Evolutionary conservation across 2,113 vertebrate species (phyloP).

Genomic region (Glaucidium brasilianum): DNA sequence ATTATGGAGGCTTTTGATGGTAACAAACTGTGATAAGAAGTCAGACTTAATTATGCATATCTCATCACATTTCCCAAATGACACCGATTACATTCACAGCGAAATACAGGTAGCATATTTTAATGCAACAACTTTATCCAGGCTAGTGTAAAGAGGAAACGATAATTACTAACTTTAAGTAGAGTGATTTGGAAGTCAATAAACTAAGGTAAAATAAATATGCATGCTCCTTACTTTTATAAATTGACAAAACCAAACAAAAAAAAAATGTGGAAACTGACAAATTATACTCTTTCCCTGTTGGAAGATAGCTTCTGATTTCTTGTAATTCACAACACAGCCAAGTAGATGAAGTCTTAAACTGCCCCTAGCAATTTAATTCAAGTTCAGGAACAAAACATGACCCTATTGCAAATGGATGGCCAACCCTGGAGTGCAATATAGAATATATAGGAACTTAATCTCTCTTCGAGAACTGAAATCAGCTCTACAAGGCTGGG

Average conservation of each 20-base stretch:
- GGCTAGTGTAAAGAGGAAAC: constrained; percentile 4
- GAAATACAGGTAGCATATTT: constrained; percentile 55
- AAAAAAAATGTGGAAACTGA: not conserved
- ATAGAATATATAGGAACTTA: not conserved
- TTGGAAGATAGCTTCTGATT: not conserved
- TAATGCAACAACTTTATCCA: constrained; percentile 36
- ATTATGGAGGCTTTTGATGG: constrained; percentile 57
- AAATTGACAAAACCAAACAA: constrained; percentile 10
- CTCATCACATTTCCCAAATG: constrained; percentile 61
- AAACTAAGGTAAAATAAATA: constrained; percentile 46
- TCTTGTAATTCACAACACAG: not conserved
- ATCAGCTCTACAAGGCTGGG: not conserved
- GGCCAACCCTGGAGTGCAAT: not conserved
- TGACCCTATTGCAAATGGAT: not conserved
- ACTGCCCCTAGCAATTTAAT: not conserved
- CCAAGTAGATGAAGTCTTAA: not conserved
- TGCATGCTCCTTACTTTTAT: not conserved
- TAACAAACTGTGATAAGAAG: constrained; percentile 64
- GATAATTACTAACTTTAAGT: constrained; percentile 45
- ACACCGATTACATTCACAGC: constrained; percentile 54
- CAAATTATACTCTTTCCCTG: not conserved
- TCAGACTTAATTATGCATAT: constrained; percentile 71
- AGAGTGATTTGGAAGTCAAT: constrained; percentile 26
- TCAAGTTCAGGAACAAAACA: not conserved
- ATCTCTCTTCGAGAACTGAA: not conserved